A percentile compares a stretch with the other conserved stretches of the same genome.
Conservation (phyloP, 2,888 invertebrate genomes). For the Acrobeloides nanus region DNA sequence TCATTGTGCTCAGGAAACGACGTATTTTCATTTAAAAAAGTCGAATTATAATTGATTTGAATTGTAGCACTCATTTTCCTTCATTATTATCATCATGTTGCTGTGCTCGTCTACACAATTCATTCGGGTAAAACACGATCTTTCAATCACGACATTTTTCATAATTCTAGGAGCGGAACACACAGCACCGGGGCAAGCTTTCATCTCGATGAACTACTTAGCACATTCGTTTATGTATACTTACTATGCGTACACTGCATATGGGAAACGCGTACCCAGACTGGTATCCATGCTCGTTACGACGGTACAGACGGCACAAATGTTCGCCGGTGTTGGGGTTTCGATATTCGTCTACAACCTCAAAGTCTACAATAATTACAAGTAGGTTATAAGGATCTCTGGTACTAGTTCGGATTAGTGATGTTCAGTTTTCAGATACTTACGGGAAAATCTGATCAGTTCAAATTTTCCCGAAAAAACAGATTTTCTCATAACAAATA, state of each 20-base stretch:
- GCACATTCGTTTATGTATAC: slow-evolving; percentile 60
- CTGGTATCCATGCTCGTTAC: slow-evolving; percentile 51
- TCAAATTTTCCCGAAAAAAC: too few species aligned
- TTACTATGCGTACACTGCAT: slow-evolving; percentile 56
- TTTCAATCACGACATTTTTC: too few species aligned
- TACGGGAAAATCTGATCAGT: too few species aligned
- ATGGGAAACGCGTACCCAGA: slow-evolving; percentile 59
- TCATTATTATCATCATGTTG: slow-evolving; percentile 53
- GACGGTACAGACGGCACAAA: slow-evolving; percentile 46
- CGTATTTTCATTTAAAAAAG: too few species aligned
- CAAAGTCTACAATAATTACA: slow-evolving; percentile 26
- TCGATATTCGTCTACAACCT: slow-evolving; percentile 40
- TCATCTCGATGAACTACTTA: slow-evolving; percentile 57
- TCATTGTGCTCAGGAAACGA: slow-evolving; percentile 48
- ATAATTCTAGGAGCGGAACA: slow-evolving; percentile 45
- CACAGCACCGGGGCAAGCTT: slow-evolving; percentile 49
- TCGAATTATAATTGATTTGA: too few species aligned
- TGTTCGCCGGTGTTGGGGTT: slow-evolving; percentile 49
- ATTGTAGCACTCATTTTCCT: slow-evolving; percentile 51
- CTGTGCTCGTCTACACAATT: slow-evolving; percentile 52
- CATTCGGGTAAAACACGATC: slow-evolving; percentile 45
- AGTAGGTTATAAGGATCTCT: neutral
- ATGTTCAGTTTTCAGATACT: neutral
- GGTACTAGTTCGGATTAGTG: slow-evolving; percentile 1
- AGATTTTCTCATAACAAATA: neutral